Evolutionary conservation across 1,140 invertebrate species (phyloP).

Genomic region (Drosophila hydei): DNA sequence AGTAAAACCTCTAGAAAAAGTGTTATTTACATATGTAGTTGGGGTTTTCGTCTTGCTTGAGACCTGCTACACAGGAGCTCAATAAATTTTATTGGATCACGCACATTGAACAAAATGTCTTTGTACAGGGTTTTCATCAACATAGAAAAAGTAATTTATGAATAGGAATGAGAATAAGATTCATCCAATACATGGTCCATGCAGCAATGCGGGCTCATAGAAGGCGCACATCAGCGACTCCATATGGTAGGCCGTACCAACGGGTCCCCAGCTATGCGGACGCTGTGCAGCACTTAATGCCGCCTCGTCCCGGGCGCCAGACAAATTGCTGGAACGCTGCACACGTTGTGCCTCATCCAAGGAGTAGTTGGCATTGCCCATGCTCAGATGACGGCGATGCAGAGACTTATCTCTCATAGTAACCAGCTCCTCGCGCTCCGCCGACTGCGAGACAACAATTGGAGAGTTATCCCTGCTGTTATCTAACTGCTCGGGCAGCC

Average conservation of each 20-base stretch:
- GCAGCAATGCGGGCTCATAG: constrained; percentile 77
- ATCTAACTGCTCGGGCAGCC: neutral
- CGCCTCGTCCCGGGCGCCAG: constrained; percentile 57
- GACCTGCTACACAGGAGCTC: constrained; percentile 60
- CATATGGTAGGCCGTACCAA: constrained; percentile 79
- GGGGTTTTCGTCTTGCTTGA: constrained; percentile 14
- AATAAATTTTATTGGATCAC: constrained; percentile 63
- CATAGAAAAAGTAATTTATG: constrained; percentile 11
- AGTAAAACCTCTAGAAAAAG: constrained; percentile 34
- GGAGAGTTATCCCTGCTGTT: neutral
- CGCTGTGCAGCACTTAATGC: constrained; percentile 52
- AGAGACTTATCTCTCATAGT: constrained; percentile 71
- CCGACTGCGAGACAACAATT: constrained; percentile 42
- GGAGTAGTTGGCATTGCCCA: constrained; percentile 75
- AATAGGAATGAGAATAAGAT: constrained; percentile 37
- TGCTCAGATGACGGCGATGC: constrained; percentile 77
- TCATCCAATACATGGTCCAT: constrained; percentile 84
- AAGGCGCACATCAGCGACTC: constrained; percentile 79
- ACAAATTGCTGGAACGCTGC: constrained; percentile 63
- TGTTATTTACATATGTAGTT: constrained; percentile 54
- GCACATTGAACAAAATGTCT: constrained; percentile 57
- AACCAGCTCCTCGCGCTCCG: constrained; percentile 63
- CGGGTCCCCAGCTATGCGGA: constrained; percentile 82
- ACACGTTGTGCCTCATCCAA: constrained; percentile 60
- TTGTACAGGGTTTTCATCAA: constrained; percentile 60